phyloP scores from a whole-genome alignment of 2,888 invertebrate genomes.

The Eupithecia centaureata region DNA sequence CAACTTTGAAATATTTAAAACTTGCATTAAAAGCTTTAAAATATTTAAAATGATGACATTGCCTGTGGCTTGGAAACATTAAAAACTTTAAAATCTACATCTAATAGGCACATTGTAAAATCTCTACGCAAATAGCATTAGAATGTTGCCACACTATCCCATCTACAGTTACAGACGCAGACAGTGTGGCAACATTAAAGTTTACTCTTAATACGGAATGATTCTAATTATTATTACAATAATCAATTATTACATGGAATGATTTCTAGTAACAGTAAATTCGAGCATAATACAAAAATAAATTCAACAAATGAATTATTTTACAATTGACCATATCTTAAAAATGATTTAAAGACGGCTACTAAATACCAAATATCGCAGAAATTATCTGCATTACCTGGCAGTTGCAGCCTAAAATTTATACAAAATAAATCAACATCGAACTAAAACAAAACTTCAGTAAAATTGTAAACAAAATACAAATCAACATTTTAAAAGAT shows the following conservation, averaged over 20 bases:
- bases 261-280: background rate
- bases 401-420: background rate
- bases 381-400: background rate
- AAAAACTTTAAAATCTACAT: slow-evolving; percentile 65
- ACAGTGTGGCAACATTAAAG: background rate
- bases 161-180: background rate
- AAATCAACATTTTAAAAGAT: slow-evolving; percentile 9
- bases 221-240: no score
- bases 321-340: background rate
- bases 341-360: background rate
- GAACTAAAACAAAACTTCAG: slow-evolving; percentile 10
- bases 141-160: background rate
- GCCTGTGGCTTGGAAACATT: slow-evolving; percentile 56
- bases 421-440: slow-evolving; percentile 1
- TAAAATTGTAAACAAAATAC: slow-evolving; percentile 16
- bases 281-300: background rate
- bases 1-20: slow-evolving; percentile 40
- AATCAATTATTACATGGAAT: background rate
- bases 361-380: background rate
- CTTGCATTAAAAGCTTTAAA: slow-evolving; percentile 51
- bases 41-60: slow-evolving; percentile 44
- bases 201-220: slow-evolving; percentile 17
- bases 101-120: slow-evolving; percentile 62
- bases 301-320: background rate
- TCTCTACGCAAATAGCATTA: slow-evolving; percentile 67